These are phyloP conservation scores for Myotis findleyi DNA, from an alignment of 2,797 vertebrate genomes.

Conservation along the genomic window DNA sequence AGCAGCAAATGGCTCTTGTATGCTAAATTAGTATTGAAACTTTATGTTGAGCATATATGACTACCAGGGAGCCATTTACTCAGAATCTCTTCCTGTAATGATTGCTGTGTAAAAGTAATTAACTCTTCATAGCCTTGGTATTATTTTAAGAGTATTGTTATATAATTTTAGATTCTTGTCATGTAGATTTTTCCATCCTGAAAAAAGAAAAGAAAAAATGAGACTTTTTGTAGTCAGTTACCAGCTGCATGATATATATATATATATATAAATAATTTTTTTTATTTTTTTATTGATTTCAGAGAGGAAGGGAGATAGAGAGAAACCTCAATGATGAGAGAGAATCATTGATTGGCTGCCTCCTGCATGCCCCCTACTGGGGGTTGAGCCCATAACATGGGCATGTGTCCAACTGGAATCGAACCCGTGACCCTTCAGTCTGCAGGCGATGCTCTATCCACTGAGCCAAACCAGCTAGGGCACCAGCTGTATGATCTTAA, in stretches of 20 bases:
- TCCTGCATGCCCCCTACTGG: too few relatives aligned
- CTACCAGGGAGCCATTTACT: slow-evolving; percentile 63
- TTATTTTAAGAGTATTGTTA: slow-evolving; percentile 15
- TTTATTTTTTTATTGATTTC: too few relatives aligned
- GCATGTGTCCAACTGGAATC: too few relatives aligned
- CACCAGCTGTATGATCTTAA: background rate
- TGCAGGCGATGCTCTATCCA: too few relatives aligned
- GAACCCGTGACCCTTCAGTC: too few relatives aligned
- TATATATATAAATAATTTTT: too few relatives aligned
- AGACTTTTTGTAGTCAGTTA: background rate
- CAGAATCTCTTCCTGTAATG: slow-evolving; percentile 57
- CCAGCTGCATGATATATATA: background rate
- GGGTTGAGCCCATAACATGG: too few relatives aligned
- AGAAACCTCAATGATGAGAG: too few relatives aligned
- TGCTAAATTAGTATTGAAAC: slow-evolving; percentile 77
- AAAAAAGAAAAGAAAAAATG: background rate
- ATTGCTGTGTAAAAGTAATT: slow-evolving; percentile 51
- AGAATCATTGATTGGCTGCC: too few relatives aligned
- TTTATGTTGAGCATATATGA: slow-evolving; percentile 72
- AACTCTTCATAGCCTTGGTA: slow-evolving; percentile 54
- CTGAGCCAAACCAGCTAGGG: too few relatives aligned
- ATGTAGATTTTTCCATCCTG: slow-evolving; percentile 35
- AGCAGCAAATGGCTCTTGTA: slow-evolving; percentile 75
- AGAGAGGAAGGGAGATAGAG: too few relatives aligned
- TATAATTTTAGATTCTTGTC: background rate